Evolutionary conservation across 2,888 invertebrate genomes (phyloP).

Genomic region (Drosophila nigricruria): DNA sequence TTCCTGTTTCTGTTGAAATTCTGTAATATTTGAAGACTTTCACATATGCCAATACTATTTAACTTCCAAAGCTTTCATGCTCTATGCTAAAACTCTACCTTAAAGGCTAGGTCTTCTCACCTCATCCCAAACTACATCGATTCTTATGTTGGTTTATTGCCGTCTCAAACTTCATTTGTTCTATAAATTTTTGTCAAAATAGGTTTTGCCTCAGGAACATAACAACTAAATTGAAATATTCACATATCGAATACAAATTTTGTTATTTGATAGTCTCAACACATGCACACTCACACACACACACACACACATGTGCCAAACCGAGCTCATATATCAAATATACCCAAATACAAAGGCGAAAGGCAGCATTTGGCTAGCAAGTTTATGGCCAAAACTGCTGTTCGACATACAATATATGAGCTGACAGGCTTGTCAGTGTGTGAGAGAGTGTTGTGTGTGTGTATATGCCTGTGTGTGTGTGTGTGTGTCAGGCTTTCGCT

Average conservation of each 20-base stretch:
- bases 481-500: neutral
- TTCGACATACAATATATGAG: slow-evolving; percentile 25
- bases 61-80: neutral
- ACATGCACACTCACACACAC: slow-evolving; percentile 4
- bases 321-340: slow-evolving; percentile 36
- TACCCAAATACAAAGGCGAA: slow-evolving; percentile 14
- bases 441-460: slow-evolving; percentile 5
- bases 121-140: neutral
- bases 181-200: neutral
- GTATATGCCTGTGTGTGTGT: slow-evolving; percentile 11
- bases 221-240: slow-evolving; percentile 17
- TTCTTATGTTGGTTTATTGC: neutral
- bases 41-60: neutral
- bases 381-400: slow-evolving; percentile 47
- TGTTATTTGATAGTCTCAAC: slow-evolving; percentile 23
- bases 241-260: slow-evolving; percentile 25
- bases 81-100: neutral
- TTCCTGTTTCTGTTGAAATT: neutral
- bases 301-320: slow-evolving; percentile 3
- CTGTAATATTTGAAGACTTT: neutral
- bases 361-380: slow-evolving; percentile 15
- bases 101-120: neutral
- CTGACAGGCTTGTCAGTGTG: neutral
- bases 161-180: neutral
- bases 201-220: neutral